Evolutionary conservation across 1,140 invertebrate species (phyloP), one percentile per base, ranked within the genome.

Genomic region (Trichoplusia ni): DNA sequence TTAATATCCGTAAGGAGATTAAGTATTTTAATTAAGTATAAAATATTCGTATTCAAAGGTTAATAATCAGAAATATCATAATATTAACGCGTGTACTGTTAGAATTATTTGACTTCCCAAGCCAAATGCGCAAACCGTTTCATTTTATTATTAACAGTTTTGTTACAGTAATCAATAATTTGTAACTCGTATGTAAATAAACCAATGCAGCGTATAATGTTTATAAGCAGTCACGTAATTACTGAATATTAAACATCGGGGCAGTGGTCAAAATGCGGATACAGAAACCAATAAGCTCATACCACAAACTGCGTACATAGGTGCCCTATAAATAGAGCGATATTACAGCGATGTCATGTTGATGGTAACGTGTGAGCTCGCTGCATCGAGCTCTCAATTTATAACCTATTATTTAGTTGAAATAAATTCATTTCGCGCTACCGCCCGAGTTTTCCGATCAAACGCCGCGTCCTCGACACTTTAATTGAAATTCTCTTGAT

Each of bases 401-500:
- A 56, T 40, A 56, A 56, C 35, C 35, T 51, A 51, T 51, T 51
- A 51, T 51, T 11, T 51, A 51, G 46, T 11, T 33, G 47, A 51
- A 51, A 58, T 42, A 58, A 58, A 58, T 58, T 58, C 25, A 31
- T 58, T 58, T 44, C 4, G 54, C 37, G 23, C 23, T 58, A 14
- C 38, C 27, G 54, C 25, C 6, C 25, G 54, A 58, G 27, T 58
- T 58, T 42, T 38, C 54, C 54, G 38, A 58, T 58, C 54, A 58
- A 44, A 58, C 54, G 54, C 54, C 18, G 54, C 44, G 31, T 65
- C 42, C 58, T 44, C 61, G 64, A 69, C 70, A 74, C 76, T 76
- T 79, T 72, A 76, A 79, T 79, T 74, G 73, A 74, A 71, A 46
- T 72, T 69, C 25, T 63, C 35, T 62, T 46, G 56, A 61, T 58